Conservation (phyloP, 2,113 vertebrate genomes). For the Misgurnus anguillicaudatus region DNA sequence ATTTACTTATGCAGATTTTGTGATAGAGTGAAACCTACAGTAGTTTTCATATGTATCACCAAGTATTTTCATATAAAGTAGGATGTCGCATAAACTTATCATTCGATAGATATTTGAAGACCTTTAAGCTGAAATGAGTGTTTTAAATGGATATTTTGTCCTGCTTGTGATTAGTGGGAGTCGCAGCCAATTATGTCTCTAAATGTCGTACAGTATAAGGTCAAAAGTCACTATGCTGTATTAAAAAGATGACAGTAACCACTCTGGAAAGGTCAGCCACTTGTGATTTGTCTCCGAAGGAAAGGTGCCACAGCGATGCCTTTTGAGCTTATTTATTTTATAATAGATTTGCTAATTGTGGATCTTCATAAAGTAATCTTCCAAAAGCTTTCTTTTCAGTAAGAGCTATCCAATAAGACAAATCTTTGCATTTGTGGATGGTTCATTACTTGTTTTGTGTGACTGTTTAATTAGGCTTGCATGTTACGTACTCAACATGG, state of each 20-base stretch:
- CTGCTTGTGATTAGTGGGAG: conserved; percentile 25
- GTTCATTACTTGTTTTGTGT: neutral
- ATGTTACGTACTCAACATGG: neutral
- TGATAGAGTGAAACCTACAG: neutral
- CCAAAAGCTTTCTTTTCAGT: neutral
- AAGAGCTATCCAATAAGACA: neutral
- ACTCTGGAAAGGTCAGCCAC: conserved; percentile 54
- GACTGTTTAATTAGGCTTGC: neutral
- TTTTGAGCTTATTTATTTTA: conserved; percentile 17
- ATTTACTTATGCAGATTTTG: neutral
- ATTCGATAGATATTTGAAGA: conserved; percentile 21
- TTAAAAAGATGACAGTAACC: conserved; percentile 47
- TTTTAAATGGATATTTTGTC: conserved; percentile 28
- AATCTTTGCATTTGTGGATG: neutral
- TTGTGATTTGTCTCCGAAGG: conserved; percentile 18
- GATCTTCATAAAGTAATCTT: neutral
- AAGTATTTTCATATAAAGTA: neutral
- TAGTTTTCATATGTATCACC: neutral
- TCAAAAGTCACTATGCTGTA: conserved; percentile 49
- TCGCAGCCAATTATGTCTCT: conserved; percentile 41
- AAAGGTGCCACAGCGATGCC: neutral
- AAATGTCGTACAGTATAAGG: conserved; percentile 42
- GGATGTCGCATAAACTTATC: neutral
- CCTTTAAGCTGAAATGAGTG: conserved; percentile 15
- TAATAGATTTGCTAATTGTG: conserved; percentile 5